Conservation (phyloP, 2,888 invertebrate species). For the Hirtodrosophila histrioides region DNA sequence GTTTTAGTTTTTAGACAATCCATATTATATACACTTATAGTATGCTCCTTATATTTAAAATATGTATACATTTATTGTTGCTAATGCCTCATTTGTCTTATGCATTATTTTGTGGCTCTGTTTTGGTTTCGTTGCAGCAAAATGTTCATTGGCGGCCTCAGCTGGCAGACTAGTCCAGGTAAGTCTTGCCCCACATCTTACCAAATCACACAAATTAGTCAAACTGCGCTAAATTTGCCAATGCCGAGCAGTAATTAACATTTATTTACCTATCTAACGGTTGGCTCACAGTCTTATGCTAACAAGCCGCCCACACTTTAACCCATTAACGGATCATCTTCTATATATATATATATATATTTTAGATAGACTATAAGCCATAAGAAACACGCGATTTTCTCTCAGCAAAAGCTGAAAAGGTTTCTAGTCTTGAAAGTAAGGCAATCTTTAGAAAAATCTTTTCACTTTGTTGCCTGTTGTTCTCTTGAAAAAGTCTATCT, state of each 20-base stretch:
- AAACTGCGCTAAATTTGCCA: conserved; percentile 39
- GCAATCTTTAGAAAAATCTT: conserved; percentile 7
- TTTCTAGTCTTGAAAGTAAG: background rate
- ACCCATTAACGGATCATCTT: conserved; percentile 17
- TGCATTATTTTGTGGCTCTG: conserved; percentile 7
- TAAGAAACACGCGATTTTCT: conserved; percentile 14
- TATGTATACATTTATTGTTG: conserved; percentile 17
- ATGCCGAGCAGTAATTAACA: conserved; percentile 49
- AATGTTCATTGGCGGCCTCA: conserved; percentile 99
- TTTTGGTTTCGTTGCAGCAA: conserved; percentile 90
- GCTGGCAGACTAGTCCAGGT: conserved; percentile 99
- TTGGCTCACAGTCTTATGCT: conserved; percentile 46
- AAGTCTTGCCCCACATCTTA: conserved; percentile 83
- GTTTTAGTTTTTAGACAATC: conserved; percentile 30
- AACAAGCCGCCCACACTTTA: conserved; percentile 33
- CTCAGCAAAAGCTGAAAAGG: conserved; percentile 19
- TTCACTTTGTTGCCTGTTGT: background rate
- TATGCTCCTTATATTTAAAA: conserved; percentile 19
- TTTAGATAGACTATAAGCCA: background rate
- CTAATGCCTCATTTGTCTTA: conserved; percentile 56
- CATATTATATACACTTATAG: conserved; percentile 31
- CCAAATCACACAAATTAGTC: conserved; percentile 51
- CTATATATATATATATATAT: background rate
- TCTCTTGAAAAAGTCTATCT: background rate
- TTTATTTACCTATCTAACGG: conserved; percentile 25